Percentiles rank a stretch among this genome's conserved stretches.
phyloP scores from a whole-genome alignment of 2,888 invertebrate species.

The Nezara viridula region DNA sequence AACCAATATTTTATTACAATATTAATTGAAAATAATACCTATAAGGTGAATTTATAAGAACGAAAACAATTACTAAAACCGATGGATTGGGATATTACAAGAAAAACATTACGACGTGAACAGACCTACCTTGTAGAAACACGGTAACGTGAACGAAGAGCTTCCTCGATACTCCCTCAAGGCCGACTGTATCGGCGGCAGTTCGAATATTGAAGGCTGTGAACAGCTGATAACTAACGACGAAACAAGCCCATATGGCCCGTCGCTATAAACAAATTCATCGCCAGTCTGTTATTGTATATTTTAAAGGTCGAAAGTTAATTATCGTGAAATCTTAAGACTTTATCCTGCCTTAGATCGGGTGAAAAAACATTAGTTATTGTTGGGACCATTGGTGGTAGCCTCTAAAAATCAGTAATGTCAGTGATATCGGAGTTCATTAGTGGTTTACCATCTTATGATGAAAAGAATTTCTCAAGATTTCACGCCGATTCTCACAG shows the following conservation, averaged over 20 bases:
- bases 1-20: background rate
- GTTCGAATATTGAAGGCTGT: background rate
- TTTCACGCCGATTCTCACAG: conserved; percentile 87
- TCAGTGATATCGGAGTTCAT: conserved; percentile 79
- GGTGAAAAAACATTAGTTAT: background rate
- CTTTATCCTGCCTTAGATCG: background rate
- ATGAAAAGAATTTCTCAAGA: conserved; percentile 91
- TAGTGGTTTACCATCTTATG: conserved; percentile 90
- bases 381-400: conserved; percentile 18
- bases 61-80: background rate
- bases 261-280: conserved; percentile 34
- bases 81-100: background rate
- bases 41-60: background rate
- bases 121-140: conserved; percentile 2
- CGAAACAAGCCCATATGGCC: conserved; percentile 32
- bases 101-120: background rate
- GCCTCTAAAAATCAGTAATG: conserved; percentile 55
- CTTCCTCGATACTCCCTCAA: background rate
- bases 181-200: background rate
- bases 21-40: background rate
- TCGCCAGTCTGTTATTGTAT: conserved; percentile 7
- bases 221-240: conserved; percentile 42
- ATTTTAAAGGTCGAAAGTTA: background rate
- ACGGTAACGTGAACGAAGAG: conserved; percentile 45
- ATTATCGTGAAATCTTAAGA: background rate